These are phyloP conservation scores for Empidonax alnorum DNA, from an alignment of 2,113 vertebrate species.

Conservation along the genomic window DNA sequence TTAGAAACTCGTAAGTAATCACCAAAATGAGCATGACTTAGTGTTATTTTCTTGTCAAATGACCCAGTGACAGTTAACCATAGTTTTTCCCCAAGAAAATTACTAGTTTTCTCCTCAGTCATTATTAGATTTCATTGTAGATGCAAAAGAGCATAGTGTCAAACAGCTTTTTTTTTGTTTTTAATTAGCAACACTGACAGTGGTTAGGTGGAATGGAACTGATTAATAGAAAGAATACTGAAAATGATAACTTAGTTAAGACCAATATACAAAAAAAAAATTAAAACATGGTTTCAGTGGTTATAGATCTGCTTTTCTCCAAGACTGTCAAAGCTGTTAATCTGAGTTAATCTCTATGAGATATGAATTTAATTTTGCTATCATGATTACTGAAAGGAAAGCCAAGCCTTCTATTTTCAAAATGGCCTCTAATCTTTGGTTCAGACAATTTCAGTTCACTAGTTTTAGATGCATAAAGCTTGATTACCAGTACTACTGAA, in stretches of 20 bases:
- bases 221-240: background rate
- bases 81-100: background rate
- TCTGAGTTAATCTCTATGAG: background rate
- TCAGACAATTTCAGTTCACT: background rate
- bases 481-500: background rate
- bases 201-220: background rate
- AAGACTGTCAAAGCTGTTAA: background rate
- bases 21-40: background rate
- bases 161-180: background rate
- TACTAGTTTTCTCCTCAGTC: background rate
- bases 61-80: background rate
- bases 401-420: background rate
- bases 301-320: background rate
- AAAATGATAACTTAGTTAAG: background rate
- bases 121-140: background rate
- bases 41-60: conserved; percentile 32
- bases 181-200: background rate
- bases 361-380: background rate
- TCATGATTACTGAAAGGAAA: background rate
- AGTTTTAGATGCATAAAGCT: background rate
- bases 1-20: background rate
- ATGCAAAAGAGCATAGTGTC: background rate
- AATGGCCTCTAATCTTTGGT: background rate
- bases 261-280: background rate
- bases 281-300: background rate